Conservation (phyloP, 2,113 vertebrate species). For the Petromus typicus region DNA sequence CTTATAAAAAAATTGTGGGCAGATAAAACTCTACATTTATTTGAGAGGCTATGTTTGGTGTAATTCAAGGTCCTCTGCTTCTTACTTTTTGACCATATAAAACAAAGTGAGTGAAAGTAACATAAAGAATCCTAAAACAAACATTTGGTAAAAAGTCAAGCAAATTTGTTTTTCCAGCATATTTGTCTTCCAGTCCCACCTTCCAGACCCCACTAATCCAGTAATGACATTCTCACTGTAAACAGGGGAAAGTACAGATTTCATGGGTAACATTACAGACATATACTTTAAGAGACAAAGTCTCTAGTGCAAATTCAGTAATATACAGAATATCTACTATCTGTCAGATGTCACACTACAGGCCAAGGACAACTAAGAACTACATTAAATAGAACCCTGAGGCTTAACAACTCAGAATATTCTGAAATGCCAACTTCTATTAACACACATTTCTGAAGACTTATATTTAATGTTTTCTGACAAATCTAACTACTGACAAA, state of each 20-base stretch:
- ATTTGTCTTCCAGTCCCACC: not conserved
- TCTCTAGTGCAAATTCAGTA: conserved; percentile 22
- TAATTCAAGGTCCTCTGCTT: not conserved
- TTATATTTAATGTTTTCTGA: conserved; percentile 14
- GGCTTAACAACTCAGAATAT: not conserved
- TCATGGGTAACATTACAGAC: conserved; percentile 1
- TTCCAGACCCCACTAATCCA: not conserved
- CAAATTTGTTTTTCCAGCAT: conserved; percentile 53
- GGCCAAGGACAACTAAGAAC: not conserved
- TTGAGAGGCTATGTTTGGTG: conserved; percentile 55
- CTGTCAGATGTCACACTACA: not conserved
- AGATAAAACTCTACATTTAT: conserved; percentile 75
- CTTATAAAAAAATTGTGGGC: conserved; percentile 66
- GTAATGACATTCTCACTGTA: not conserved
- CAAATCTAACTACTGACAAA: conserved; percentile 30
- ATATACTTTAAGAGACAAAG: not conserved
- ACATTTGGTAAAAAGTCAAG: conserved; percentile 1
- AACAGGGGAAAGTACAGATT: not conserved
- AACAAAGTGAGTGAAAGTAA: conserved; percentile 46
- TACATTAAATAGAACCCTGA: not conserved
- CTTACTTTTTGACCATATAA: conserved; percentile 49
- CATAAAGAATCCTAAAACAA: conserved; percentile 54
- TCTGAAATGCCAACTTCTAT: not conserved
- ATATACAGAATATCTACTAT: conserved; percentile 1
- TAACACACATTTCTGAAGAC: not conserved